Evolutionary conservation across 2,888 invertebrate genomes (phyloP).

Genomic region (Orchestes rusci): DNA sequence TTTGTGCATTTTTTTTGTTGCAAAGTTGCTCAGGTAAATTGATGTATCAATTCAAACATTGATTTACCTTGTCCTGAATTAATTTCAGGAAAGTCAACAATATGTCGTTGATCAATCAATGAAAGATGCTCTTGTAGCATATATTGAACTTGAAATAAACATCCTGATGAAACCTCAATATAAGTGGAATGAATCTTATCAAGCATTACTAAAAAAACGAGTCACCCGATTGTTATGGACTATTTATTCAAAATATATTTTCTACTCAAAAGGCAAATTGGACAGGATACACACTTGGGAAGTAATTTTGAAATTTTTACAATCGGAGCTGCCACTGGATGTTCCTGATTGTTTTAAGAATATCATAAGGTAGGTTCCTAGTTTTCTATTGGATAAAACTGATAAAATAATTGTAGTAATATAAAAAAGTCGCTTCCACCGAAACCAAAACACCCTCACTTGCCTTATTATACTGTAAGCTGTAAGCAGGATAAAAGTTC

Average conservation of each 20-base stretch:
- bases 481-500: no score
- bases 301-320: no score
- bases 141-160: background rate
- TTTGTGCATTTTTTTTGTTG: conserved; percentile 12
- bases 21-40: conserved; percentile 10
- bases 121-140: conserved; percentile 1
- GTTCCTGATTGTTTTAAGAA: no score
- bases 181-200: background rate
- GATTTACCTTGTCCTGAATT: background rate
- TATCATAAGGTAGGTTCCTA: no score
- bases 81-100: conserved; percentile 1
- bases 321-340: no score
- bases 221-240: background rate
- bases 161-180: background rate
- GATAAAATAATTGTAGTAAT: no score
- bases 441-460: no score
- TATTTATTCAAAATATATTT: background rate
- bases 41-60: background rate
- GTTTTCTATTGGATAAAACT: no score
- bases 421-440: no score
- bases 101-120: background rate
- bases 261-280: background rate
- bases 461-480: no score
- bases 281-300: no score
- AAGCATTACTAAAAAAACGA: background rate